Evolutionary conservation across 2,888 invertebrate species (phyloP), one percentile per base, ranked within the genome.

Genomic region (Byasa hedistus): DNA sequence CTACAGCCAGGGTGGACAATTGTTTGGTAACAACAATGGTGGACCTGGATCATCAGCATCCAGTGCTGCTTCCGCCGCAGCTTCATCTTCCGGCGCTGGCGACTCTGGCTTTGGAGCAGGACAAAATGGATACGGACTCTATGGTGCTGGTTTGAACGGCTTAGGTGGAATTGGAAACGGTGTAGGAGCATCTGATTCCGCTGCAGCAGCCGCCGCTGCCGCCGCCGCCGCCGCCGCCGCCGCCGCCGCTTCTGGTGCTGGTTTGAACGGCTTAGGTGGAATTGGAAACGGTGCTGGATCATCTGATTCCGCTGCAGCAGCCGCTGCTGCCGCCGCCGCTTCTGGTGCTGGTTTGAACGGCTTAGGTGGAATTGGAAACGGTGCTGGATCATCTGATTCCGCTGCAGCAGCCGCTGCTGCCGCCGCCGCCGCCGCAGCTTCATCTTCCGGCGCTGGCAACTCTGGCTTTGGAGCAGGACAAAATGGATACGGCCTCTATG

Each of bases 71-170:
- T 17, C 24, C 27, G 56, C 56, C 27, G 56, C 72, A 17, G 68
- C 69, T 57, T 66, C 70, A 4, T 62, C 69, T 57, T 8, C 68
- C 2, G 19, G 15, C 23, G 56, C 19, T 27, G 44, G 21, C 63
- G 65, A 56, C 23, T 36, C 57, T 21, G 32, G 17, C 56, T 36
- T 3, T n/a, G n/a, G 51, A 7, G 7, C 7, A n/a, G 17, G 21
- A n/a, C 7, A 5, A 57, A 23, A 48, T 67, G 10, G n/a, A n/a
- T n/a, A n/a, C n/a, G n/a, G n/a, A n/a, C n/a, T n/a, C n/a, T n/a
- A n/a, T n/a, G n/a, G n/a, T n/a, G n/a, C n/a, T n/a, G n/a, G n/a
- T n/a, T n/a, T n/a, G n/a, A n/a, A n/a, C n/a, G n/a, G n/a, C n/a
- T 58, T 64, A 12, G 52, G 63, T 0, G 57, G 58, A 4, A 32